Percentiles rank a stretch among this genome's conserved stretches.
Conservation (phyloP, 1,140 invertebrate species). For the Diabrotica undecimpunctata region DNA sequence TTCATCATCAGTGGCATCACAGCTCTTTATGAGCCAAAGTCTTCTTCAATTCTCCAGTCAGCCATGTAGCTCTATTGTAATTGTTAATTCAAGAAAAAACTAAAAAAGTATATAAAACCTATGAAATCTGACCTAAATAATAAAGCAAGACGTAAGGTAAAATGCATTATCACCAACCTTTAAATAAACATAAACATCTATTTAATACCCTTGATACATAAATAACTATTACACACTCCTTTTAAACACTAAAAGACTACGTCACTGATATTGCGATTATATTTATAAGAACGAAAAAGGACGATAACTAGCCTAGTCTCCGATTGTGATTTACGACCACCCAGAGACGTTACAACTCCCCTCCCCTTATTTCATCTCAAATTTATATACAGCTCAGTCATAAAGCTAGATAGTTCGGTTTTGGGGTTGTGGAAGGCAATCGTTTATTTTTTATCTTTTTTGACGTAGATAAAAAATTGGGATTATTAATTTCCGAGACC, state of each 20-base stretch:
- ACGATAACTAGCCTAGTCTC: slow-evolving; percentile 35
- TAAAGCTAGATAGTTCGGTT: slow-evolving; percentile 13
- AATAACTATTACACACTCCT: neutral
- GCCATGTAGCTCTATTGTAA: too few species aligned
- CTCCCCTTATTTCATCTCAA: slow-evolving; percentile 25
- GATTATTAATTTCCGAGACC: neutral
- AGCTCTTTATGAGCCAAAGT: too few species aligned
- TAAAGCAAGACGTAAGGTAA: too few species aligned
- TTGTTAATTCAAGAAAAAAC: too few species aligned
- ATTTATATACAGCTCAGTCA: slow-evolving; percentile 20
- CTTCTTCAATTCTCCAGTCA: too few species aligned
- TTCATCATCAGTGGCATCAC: too few species aligned
- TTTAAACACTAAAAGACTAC: neutral
- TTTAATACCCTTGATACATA: neutral
- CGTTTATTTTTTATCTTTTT: slow-evolving; percentile 14
- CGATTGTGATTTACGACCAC: slow-evolving; percentile 33
- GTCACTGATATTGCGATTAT: slow-evolving; percentile 13
- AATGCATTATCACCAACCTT: too few species aligned
- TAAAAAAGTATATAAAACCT: too few species aligned
- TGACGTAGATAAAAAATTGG: slow-evolving; percentile 2
- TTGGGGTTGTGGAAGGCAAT: slow-evolving; percentile 10
- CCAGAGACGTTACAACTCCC: slow-evolving; percentile 19
- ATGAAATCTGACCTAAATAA: too few species aligned
- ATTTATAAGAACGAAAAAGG: slow-evolving; percentile 33
- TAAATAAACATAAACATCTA: too few species aligned